Evolutionary conservation across 2,113 vertebrate species (phyloP).

Genomic region (Lophochroa leadbeateri): DNA sequence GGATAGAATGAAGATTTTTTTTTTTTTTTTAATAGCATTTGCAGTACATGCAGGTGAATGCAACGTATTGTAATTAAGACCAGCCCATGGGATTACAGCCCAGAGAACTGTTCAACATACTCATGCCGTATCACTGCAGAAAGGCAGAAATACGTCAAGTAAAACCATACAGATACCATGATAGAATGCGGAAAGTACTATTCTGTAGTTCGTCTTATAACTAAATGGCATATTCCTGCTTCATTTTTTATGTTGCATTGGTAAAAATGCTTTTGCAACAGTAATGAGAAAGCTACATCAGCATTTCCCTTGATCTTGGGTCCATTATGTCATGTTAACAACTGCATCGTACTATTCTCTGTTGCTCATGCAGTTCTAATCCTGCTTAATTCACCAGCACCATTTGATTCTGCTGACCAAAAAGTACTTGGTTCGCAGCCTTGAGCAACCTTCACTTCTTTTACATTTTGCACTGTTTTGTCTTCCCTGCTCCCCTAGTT

Average conservation of each 20-base stretch:
- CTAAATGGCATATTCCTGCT: background rate
- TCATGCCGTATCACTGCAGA: background rate
- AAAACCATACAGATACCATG: background rate
- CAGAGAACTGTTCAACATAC: background rate
- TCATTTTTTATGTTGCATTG: background rate
- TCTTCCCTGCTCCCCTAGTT: background rate
- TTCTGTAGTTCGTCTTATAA: background rate
- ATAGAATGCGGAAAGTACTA: background rate
- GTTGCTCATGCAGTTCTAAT: conserved; percentile 56
- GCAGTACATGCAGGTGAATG: background rate
- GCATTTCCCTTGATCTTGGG: conserved; percentile 3
- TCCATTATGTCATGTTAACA: conserved; percentile 33
- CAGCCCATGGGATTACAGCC: background rate
- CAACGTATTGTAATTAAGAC: background rate
- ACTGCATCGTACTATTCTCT: background rate
- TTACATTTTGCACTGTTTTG: background rate
- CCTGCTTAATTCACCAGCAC: conserved; percentile 11
- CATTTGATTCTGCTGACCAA: background rate
- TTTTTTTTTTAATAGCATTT: background rate
- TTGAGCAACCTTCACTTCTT: background rate
- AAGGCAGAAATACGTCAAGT: background rate
- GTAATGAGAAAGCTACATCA: conserved; percentile 16
- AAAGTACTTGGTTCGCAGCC: background rate
- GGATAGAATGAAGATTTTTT: background rate
- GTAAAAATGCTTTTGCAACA: conserved; percentile 26